phyloP scores from a whole-genome alignment of 2,888 invertebrate genomes.

The Cephus nigrinus region DNA sequence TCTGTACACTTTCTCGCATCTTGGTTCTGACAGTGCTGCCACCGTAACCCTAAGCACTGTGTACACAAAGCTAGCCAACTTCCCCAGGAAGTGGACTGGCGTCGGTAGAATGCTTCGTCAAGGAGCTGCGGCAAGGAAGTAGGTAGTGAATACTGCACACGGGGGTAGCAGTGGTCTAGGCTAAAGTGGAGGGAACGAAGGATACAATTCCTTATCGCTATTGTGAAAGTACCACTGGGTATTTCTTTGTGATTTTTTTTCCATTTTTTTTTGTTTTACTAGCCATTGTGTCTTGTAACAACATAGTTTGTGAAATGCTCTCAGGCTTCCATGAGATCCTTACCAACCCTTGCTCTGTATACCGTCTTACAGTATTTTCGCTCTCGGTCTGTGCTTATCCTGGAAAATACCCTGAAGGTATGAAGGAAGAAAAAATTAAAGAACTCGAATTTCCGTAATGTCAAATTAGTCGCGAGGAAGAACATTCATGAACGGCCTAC shows the following conservation, averaged over 20 bases:
- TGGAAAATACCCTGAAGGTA: not conserved
- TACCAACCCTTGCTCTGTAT: not conserved
- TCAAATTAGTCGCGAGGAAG: too few species aligned
- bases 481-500: too few species aligned
- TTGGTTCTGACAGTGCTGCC: not conserved
- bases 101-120: constrained; percentile 35
- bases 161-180: not conserved
- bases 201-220: constrained; percentile 17
- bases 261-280: not conserved
- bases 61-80: not conserved
- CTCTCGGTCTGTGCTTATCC: not conserved
- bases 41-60: not conserved
- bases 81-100: not conserved
- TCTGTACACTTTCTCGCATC: not conserved
- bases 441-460: not conserved
- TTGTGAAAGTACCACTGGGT: not conserved
- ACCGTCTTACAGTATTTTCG: not conserved
- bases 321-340: not conserved
- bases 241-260: not conserved
- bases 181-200: constrained; percentile 8
- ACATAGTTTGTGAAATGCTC: constrained; percentile 15
- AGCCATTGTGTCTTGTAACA: constrained; percentile 22
- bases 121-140: constrained; percentile 13
- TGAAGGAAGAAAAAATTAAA: not conserved
- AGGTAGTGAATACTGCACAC: not conserved